phyloP scores from a whole-genome alignment of 1,140 invertebrate genomes.

The Luehdorfia chinensis region DNA sequence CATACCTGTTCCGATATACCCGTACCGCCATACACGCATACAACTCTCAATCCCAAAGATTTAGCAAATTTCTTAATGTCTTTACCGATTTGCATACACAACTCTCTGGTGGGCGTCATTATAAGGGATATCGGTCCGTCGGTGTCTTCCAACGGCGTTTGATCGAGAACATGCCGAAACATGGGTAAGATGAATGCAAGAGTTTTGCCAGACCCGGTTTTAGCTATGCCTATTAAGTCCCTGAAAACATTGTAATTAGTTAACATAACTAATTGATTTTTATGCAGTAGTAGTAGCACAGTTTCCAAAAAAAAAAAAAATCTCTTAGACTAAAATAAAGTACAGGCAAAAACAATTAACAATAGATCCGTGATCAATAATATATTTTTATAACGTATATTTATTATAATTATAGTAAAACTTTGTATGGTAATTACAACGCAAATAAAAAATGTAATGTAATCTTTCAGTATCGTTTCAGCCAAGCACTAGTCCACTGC shows the following conservation, averaged over 20 bases:
- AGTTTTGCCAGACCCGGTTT: conserved; percentile 99
- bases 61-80: conserved; percentile 98
- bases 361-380: too few species aligned
- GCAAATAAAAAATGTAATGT: too few species aligned
- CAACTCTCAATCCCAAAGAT: conserved; percentile 89
- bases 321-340: neutral
- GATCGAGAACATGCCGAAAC: conserved; percentile 98
- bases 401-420: too few species aligned
- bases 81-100: conserved; percentile 99
- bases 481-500: too few species aligned
- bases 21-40: conserved; percentile 99
- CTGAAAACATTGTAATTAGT: conserved; percentile 77
- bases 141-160: conserved; percentile 93
- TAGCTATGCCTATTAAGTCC: conserved; percentile 99
- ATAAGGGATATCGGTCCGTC: conserved; percentile 98
- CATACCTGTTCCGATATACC: conserved; percentile 93
- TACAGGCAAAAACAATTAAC: too few species aligned
- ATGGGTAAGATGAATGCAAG: conserved; percentile 98
- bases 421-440: too few species aligned
- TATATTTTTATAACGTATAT: too few species aligned
- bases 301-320: conserved; percentile 4
- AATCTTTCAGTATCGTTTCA: too few species aligned
- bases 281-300: conserved; percentile 3
- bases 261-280: conserved; percentile 1
- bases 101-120: conserved; percentile 98